Evolutionary conservation across 2,888 invertebrate genomes (phyloP).

Genomic region (Chymomyza procnemis): DNA sequence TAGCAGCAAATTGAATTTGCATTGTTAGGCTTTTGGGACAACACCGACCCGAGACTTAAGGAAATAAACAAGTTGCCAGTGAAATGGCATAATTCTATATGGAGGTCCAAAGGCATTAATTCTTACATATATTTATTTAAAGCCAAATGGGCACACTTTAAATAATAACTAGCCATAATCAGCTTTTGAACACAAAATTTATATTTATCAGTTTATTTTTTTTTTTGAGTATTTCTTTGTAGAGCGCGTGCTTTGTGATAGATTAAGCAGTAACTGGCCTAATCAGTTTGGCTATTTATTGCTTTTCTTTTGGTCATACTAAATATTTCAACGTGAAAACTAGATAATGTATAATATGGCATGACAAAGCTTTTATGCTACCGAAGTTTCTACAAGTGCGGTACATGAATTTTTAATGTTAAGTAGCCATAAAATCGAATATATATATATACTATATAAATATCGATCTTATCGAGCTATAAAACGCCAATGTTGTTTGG

Average conservation of each 20-base stretch:
- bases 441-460: too few relatives aligned
- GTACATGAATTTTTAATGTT: too few relatives aligned
- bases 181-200: neutral
- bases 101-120: neutral
- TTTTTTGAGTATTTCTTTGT: too few relatives aligned
- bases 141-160: neutral
- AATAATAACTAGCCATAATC: neutral
- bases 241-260: neutral
- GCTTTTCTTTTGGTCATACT: neutral
- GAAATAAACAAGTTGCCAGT: neutral
- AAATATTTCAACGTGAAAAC: neutral
- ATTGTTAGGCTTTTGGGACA: neutral
- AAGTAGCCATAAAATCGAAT: too few relatives aligned
- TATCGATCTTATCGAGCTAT: too few relatives aligned
- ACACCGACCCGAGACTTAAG: neutral
- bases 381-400: neutral
- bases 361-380: neutral
- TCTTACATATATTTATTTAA: neutral
- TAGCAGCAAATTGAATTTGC: neutral
- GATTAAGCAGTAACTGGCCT: neutral
- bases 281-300: neutral
- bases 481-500: too few relatives aligned
- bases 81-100: neutral
- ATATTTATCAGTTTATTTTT: neutral
- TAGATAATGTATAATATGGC: neutral